Evolutionary conservation across 92 coral and sea anemone species (phyloP), one percentile per base, ranked within the genome.

Genomic region (Bergia puertoricense): DNA sequence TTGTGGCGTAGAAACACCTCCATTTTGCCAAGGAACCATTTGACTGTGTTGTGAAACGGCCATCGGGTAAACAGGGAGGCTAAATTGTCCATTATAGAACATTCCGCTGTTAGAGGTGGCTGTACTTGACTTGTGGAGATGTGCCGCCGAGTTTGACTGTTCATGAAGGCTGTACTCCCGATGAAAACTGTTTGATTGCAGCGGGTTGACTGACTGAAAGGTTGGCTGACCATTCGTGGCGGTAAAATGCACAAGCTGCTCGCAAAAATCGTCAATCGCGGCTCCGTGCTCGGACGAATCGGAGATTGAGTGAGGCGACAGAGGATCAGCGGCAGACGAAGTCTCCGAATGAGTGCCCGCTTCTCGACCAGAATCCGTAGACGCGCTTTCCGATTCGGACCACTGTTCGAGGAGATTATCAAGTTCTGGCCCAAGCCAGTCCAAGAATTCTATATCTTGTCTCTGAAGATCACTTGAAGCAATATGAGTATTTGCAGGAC

Each of bases 391-490:
- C 22, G 97, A 94, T 37, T 93, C 98, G 6, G 98, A 97, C 96
- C 98, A 92, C 56, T 95, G 94, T 79, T 97, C 99, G 51, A 97
- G 92, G 42, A 97, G 86, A 85, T 95, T 96, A 67, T 97, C 99
- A 67, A 97, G 88, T 77, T 97, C 99, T 6, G 98, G 98, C 2
- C 99, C 98, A 38, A 92, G 77, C 95, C 96, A 95, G 77, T 95
- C 96, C 57, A 97, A 89, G 39, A 95, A 88, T 80, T 95, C 99
- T 22, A 91, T 79, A 57, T 87, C 92, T n/a, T 88, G 93, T 42
- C 81, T 81, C 76, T 89, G 92, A 67, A 91, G 80, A 48, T 91
- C 91, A 65, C 81, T 89, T 22, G 88, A 67, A 30, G 88, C 57
- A 51, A 79, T 71, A 81, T 74, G 89, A 74, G 36, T 48, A 41